Percentiles rank a stretch among this genome's conserved stretches.
Conservation (phyloP, 2,113 vertebrate species). For the Gobio gobio region DNA sequence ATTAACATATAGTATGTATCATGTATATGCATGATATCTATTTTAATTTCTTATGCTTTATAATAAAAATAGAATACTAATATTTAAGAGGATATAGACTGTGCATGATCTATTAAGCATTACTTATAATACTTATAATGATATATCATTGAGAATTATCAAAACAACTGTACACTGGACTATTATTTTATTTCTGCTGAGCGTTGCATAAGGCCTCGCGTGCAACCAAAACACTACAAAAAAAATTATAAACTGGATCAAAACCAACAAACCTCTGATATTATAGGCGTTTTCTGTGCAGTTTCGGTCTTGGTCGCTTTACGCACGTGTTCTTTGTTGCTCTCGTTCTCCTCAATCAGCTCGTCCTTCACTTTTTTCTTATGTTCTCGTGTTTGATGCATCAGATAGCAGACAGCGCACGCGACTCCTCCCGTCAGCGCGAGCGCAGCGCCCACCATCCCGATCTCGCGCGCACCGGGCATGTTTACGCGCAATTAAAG, state of each 20-base stretch:
- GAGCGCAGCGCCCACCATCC: conserved; percentile 66
- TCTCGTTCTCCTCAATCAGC: background rate
- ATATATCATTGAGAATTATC: background rate
- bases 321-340: background rate
- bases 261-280: conserved; percentile 26
- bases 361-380: background rate
- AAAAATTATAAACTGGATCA: background rate
- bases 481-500: conserved; percentile 56
- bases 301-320: conserved; percentile 8
- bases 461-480: conserved; percentile 64
- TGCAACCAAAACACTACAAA: background rate
- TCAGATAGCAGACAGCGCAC: conserved; percentile 70
- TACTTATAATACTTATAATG: background rate
- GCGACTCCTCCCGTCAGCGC: conserved; percentile 71
- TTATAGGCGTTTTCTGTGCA: background rate
- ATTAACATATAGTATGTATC: too few relatives aligned
- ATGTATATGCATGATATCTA: background rate
- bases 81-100: background rate
- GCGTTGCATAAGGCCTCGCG: background rate
- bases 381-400: conserved; percentile 24
- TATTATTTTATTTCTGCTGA: background rate
- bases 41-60: background rate
- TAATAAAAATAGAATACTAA: background rate
- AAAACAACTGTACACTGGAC: background rate
- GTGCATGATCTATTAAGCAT: background rate